Conservation (phyloP, 1,140 invertebrate species). For the Samia ricini region DNA sequence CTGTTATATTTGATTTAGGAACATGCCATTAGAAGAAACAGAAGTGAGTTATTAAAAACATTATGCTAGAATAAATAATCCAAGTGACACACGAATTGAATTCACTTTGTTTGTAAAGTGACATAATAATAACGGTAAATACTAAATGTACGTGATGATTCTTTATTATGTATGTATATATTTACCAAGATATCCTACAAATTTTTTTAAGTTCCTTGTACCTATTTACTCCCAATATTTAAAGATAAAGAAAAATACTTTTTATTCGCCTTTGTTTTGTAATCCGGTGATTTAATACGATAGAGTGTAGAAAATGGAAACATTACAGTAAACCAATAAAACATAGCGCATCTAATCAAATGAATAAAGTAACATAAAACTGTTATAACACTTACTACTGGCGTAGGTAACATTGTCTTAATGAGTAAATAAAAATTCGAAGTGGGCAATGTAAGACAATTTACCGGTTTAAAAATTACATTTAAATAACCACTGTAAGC, state of each 20-base stretch:
- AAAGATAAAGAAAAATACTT: neutral
- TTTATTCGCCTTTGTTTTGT: neutral
- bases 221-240: no score
- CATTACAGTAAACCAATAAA: conserved; percentile 65
- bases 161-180: no score
- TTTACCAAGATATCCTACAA: no score
- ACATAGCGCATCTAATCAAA: conserved; percentile 26
- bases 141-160: no score
- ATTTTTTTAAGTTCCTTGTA: no score
- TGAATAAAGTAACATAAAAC: neutral
- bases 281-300: conserved; percentile 36
- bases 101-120: no score
- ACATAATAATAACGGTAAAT: no score
- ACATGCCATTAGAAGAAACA: conserved; percentile 37
- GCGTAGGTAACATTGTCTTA: neutral
- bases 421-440: no score
- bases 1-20: conserved; percentile 57
- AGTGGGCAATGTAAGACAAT: no score
- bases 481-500: no score
- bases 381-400: neutral
- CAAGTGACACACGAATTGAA: neutral
- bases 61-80: no score
- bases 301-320: conserved; percentile 75
- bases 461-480: no score
- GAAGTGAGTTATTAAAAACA: neutral